phyloP scores from a whole-genome alignment of 64 coral and sea anemone species.

The Actinia tenebrosa region DNA sequence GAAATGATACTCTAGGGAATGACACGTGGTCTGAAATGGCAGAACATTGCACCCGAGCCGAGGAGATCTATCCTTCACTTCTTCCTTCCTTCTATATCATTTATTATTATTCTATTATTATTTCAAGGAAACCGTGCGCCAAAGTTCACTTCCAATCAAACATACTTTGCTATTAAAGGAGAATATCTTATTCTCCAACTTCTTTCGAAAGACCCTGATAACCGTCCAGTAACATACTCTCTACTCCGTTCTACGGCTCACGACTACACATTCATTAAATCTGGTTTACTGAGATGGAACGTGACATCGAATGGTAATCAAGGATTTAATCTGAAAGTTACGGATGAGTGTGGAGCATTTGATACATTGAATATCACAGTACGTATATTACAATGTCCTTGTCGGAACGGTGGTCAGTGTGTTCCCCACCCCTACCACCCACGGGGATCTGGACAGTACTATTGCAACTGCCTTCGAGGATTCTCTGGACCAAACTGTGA shows the following conservation, averaged over 20 bases:
- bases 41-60: too few species aligned
- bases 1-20: too few species aligned
- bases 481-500: slow-evolving; percentile 31
- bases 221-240: slow-evolving; percentile 13
- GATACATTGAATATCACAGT: background rate
- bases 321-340: slow-evolving; percentile 9
- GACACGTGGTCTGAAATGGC: too few species aligned
- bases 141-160: background rate
- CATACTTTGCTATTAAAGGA: background rate
- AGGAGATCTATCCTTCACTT: too few species aligned
- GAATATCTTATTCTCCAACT: slow-evolving; percentile 10
- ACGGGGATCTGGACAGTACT: slow-evolving; percentile 38
- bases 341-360: slow-evolving; percentile 4
- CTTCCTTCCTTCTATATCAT: too few species aligned
- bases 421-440: slow-evolving; percentile 25
- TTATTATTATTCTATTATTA: background rate
- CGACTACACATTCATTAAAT: background rate
- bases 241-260: background rate
- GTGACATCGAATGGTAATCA: background rate
- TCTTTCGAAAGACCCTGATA: slow-evolving; percentile 15
- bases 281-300: slow-evolving; percentile 6
- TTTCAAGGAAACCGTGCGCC: background rate
- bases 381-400: slow-evolving; percentile 2
- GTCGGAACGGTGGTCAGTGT: slow-evolving; percentile 35
- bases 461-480: slow-evolving; percentile 18